phyloP scores from a whole-genome alignment of 2,888 invertebrate genomes.

The Deilephila porcellus region DNA sequence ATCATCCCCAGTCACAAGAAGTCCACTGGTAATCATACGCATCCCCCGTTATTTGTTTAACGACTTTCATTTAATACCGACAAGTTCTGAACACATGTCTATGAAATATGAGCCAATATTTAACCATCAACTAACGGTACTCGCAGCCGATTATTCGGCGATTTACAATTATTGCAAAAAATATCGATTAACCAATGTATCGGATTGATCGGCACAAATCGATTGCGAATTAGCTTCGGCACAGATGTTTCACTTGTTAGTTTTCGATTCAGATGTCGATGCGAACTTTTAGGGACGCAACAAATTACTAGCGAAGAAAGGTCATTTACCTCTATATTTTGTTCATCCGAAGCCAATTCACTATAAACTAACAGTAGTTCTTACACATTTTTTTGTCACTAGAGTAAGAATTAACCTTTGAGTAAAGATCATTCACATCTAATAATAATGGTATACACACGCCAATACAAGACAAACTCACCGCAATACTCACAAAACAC shows the following conservation, averaged over 20 bases:
- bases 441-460: background rate
- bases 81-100: too few species aligned
- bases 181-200: background rate
- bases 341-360: too few species aligned
- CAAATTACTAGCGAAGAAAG: too few species aligned
- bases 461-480: background rate
- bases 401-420: too few species aligned
- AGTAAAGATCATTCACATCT: background rate
- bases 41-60: too few species aligned
- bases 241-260: slow-evolving; percentile 12
- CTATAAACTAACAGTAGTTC: too few species aligned
- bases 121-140: background rate
- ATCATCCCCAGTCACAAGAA: too few species aligned
- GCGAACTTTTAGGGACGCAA: background rate
- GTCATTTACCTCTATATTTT: too few species aligned
- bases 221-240: slow-evolving; percentile 12
- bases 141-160: background rate
- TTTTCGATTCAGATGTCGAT: background rate
- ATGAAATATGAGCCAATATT: background rate
- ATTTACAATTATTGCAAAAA: background rate
- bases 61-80: too few species aligned
- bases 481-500: background rate
- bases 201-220: background rate
- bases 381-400: too few species aligned
- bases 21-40: too few species aligned